phyloP scores from a whole-genome alignment of 2,113 vertebrate species.

The Pelobates fuscus region DNA sequence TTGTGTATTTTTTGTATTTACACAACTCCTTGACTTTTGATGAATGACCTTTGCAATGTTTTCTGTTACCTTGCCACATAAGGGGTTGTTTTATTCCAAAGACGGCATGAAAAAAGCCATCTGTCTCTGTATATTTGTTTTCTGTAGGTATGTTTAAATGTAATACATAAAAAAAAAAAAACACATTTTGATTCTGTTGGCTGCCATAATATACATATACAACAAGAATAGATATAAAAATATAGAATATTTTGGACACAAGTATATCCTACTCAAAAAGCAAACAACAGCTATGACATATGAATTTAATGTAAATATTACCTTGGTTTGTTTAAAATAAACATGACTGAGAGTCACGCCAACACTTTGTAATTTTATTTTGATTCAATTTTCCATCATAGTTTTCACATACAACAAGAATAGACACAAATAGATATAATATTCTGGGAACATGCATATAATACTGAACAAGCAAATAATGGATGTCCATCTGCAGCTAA shows the following conservation, averaged over 20 bases:
- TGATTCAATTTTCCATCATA: constrained; percentile 20
- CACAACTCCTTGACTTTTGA: neutral
- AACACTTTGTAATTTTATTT: no score
- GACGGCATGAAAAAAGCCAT: constrained; percentile 2
- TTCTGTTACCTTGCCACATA: constrained; percentile 10
- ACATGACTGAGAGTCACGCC: neutral
- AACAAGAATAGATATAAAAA: neutral
- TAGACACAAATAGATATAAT: neutral
- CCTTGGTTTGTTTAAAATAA: neutral
- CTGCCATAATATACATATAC: neutral
- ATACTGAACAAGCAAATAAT: neutral
- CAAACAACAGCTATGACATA: neutral
- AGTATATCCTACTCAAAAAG: neutral
- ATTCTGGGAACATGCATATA: neutral
- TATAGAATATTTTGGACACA: neutral
- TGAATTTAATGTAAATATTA: neutral
- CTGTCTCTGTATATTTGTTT: constrained; percentile 11
- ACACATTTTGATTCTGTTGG: constrained; percentile 29
- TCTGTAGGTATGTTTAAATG: neutral
- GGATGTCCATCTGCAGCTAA: neutral
- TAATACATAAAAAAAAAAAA: constrained; percentile 3
- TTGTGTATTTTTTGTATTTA: constrained; percentile 3
- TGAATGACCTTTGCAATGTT: constrained; percentile 1
- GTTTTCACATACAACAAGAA: neutral
- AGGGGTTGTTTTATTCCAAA: constrained; percentile 10